Percentiles rank a stretch among this genome's conserved stretches.
Conservation (phyloP, 2,888 invertebrate species). For the Cepaea hortensis region DNA sequence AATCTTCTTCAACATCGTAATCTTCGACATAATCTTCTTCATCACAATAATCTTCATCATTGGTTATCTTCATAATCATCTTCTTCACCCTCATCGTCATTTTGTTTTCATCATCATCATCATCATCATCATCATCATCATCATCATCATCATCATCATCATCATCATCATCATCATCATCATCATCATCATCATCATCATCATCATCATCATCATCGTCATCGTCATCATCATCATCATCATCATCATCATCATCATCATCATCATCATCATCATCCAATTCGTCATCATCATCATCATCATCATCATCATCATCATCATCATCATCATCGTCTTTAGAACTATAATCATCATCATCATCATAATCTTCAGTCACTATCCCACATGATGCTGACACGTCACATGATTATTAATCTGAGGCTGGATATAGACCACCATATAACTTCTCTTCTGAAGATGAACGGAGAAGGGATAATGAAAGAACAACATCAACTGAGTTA, state of each 20-base stretch:
- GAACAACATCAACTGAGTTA: too few relatives aligned
- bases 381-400: too few relatives aligned
- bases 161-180: conserved; percentile 1
- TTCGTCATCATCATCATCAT: not conserved
- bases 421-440: too few relatives aligned
- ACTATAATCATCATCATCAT: not conserved
- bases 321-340: not conserved
- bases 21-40: not conserved
- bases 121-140: not conserved
- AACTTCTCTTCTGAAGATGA: too few relatives aligned
- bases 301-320: not conserved
- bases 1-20: not conserved
- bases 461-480: too few relatives aligned
- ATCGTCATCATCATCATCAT: not conserved
- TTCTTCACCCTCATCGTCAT: not conserved
- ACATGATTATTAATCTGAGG: too few relatives aligned
- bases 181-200: not conserved
- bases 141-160: not conserved
- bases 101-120: not conserved
- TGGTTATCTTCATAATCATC: not conserved
- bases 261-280: too few relatives aligned
- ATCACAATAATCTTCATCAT: not conserved
- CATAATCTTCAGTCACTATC: not conserved
- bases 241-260: too few relatives aligned
- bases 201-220: not conserved